Evolutionary conservation across 2,888 invertebrate species (phyloP).

Genomic region (Cyaniris semiargus): DNA sequence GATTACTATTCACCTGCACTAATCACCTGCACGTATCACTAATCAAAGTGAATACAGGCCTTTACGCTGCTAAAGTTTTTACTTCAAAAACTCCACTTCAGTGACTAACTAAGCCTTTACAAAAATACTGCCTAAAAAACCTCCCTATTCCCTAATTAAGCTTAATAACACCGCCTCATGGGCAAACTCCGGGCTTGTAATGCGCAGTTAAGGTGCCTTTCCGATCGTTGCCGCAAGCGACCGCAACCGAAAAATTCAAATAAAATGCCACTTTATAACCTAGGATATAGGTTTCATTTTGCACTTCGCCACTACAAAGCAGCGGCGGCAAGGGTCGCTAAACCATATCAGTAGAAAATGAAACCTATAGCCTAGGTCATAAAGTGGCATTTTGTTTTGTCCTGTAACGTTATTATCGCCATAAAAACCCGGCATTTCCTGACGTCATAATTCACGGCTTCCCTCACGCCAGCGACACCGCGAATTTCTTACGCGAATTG

Average conservation of each 20-base stretch:
- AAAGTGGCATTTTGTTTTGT: too few species aligned
- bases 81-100: not conserved
- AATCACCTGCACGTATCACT: too few species aligned
- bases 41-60: too few species aligned
- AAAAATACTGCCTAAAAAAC: slow-evolving; percentile 39
- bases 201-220: slow-evolving; percentile 55
- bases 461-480: slow-evolving; percentile 58
- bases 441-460: slow-evolving; percentile 70
- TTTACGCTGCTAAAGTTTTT: not conserved
- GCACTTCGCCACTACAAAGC: too few species aligned
- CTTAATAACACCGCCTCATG: slow-evolving; percentile 66
- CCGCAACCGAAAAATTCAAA: too few species aligned
- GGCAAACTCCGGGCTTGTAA: slow-evolving; percentile 72
- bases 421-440: slow-evolving; percentile 66
- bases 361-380: too few species aligned
- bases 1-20: too few species aligned
- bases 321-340: too few species aligned
- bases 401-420: slow-evolving; percentile 53
- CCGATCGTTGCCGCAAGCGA: too few species aligned
- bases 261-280: too few species aligned
- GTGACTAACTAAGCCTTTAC: not conserved
- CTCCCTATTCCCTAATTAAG: slow-evolving; percentile 67
- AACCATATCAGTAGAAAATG: too few species aligned
- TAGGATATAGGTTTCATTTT: too few species aligned
- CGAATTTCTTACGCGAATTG: slow-evolving; percentile 68